Evolutionary conservation across 2,888 invertebrate genomes (phyloP), one percentile per base, ranked within the genome.

Genomic region (Lypha dubia): DNA sequence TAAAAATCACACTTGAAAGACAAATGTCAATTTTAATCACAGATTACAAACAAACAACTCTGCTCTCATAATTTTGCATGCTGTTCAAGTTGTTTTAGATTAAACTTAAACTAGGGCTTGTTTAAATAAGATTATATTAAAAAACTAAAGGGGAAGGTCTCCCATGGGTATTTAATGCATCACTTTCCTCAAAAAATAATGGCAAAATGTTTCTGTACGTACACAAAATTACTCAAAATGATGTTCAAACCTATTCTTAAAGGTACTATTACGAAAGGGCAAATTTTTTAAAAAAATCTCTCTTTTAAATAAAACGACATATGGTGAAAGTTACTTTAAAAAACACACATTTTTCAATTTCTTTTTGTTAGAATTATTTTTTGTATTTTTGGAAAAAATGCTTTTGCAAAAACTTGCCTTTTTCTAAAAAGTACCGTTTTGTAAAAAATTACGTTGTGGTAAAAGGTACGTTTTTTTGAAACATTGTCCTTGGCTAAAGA

Each of bases 11-110:
- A 71, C 63, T 82, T 49, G n/a, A 81, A 79, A 77, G 65, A 79
- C 74, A 84, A 84, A 84, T 84, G 84, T 81, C 77, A 84, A 79
- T 81, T 81, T 81, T 81, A 84, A 84, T 84, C 84, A 75, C 63
- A 81, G 71, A 84, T 84, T 84, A 75, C 53, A 56, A 62, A 58
- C 49, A 60, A 76, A 81, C 62, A 70, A 58, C 63, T 70, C 32
- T 65, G 77, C 81, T 84, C 84, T 74, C 81, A 84, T 81, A 77
- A 77, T 77, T 68, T 74, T 74, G 56, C 74, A 84, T 60, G 84
- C 70, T 79, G 44, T 65, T 46, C 63, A 71, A 65, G 63, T 49
- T 79, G 70, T 41, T 38, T 38, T 38, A 46, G 71, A 70, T 74
- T 32, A 65, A 62, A 74, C 63, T 62, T 41, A 58, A 79, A 81